phyloP scores from a whole-genome alignment of 64 coral and sea anemone genomes.

The Orbicella faveolata region DNA sequence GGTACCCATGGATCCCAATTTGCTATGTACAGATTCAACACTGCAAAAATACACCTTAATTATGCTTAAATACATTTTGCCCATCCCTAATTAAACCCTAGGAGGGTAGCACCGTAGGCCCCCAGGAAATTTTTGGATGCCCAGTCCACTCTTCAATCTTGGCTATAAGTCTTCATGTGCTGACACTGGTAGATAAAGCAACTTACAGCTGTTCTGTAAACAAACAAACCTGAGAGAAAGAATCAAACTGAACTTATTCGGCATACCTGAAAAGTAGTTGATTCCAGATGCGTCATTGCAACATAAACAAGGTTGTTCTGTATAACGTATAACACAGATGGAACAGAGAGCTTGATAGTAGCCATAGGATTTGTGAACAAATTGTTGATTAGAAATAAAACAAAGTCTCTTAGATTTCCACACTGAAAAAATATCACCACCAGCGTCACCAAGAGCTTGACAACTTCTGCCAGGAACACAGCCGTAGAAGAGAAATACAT shows the following conservation, averaged over 20 bases:
- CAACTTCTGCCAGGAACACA: conserved; percentile 50
- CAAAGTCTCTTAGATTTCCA: conserved; percentile 39
- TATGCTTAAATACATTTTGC: too few relatives aligned
- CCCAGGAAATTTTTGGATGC: too few relatives aligned
- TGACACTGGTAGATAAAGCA: too few relatives aligned
- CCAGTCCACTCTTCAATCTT: too few relatives aligned
- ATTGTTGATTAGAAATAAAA: conserved; percentile 38
- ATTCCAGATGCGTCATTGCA: conserved; percentile 78
- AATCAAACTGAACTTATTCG: neutral
- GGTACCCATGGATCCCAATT: too few relatives aligned
- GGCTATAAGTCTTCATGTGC: too few relatives aligned
- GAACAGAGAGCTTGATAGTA: conserved; percentile 31
- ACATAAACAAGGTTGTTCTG: conserved; percentile 75
- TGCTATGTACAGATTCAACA: too few relatives aligned
- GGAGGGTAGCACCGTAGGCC: too few relatives aligned
- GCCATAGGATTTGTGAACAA: conserved; percentile 48
- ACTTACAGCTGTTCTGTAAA: too few relatives aligned
- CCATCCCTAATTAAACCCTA: too few relatives aligned
- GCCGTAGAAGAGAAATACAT: conserved; percentile 73
- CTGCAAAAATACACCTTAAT: too few relatives aligned
- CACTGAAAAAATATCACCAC: conserved; percentile 39
- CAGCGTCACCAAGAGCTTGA: conserved; percentile 51
- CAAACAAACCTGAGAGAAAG: neutral
- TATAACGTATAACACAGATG: conserved; percentile 64
- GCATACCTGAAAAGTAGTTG: conserved; percentile 79